These are phyloP conservation scores for Aleiodes leptofemur DNA, from an alignment of 2,888 invertebrate species.

Conservation along the genomic window DNA sequence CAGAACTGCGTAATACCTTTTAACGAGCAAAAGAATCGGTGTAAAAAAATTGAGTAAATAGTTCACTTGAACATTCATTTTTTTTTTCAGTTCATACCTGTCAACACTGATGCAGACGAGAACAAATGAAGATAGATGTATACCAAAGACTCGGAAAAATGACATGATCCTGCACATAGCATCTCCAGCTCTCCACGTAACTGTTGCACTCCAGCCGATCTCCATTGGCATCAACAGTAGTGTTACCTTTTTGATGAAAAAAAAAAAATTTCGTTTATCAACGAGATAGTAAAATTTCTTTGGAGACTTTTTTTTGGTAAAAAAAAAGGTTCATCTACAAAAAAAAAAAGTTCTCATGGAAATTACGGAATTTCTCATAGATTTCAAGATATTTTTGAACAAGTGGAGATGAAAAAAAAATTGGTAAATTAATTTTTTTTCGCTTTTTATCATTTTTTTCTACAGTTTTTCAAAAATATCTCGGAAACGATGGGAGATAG, in stretches of 20 bases:
- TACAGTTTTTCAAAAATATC: background rate
- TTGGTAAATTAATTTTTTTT: background rate
- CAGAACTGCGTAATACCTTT: conserved; percentile 89
- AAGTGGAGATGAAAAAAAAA: background rate
- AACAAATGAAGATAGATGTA: conserved; percentile 91
- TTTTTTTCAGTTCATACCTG: conserved; percentile 79
- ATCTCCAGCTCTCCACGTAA: conserved; percentile 91
- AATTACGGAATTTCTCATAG: too few relatives aligned
- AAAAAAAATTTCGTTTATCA: too few relatives aligned
- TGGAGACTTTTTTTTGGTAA: too few relatives aligned
- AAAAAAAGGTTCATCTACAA: background rate
- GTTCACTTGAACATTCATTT: background rate
- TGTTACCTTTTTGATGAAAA: conserved; percentile 80
- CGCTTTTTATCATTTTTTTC: background rate
- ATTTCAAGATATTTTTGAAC: background rate
- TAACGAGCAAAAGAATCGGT: background rate
- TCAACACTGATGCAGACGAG: conserved; percentile 93
- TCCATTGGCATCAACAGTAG: conserved; percentile 94
- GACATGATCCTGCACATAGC: conserved; percentile 90
- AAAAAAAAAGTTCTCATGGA: too few relatives aligned
- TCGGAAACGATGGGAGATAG: too few relatives aligned
- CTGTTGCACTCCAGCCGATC: conserved; percentile 92
- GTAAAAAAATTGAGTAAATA: conserved; percentile 5
- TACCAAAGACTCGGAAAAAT: conserved; percentile 90
- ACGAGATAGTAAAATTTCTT: too few relatives aligned